Evolutionary conservation across 2,113 vertebrate genomes (phyloP), one percentile per base, ranked within the genome.

Genomic region (Anarrhichthys ocellatus): DNA sequence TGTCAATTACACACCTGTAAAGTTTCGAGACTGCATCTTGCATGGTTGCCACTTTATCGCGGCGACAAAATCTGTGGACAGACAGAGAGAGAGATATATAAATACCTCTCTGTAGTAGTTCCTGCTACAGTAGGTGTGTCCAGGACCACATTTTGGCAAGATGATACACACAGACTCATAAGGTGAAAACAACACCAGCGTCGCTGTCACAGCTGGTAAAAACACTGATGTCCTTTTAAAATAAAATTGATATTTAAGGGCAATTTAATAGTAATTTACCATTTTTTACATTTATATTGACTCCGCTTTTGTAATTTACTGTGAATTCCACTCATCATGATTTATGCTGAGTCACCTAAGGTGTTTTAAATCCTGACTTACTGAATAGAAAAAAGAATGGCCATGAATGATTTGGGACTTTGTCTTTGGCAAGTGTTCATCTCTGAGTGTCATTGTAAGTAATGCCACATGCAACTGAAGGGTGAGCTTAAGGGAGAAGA

Each of bases 401-500:
- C 15, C 17, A 8, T 63, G 20, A 72, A 32, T 29, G 9, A 46
- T 72, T 32, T 48, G 6, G 27, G 27, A 15, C 71, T 6, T 4
- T n/a, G 32, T 48, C 22, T 67, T 46, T 11, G 8, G 15, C 11
- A 56, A 54, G 22, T 40, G 59, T 46, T 84, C 18, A 17, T 68
- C 40, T 40, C 22, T 27, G 18, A 40, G 34, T 64, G 68, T 50
- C 44, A 69, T 40, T 68, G 73, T 14, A 50, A 65, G 63, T 69
- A 70, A 72, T 17, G 15, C 13, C 63, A 15, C 48, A 48, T 46
- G 27, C 64, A 54, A 54, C 67, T 76, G 62, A 80, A 62, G 75
- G 72, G 34, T 73, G 61, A 64, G 71, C 42, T 80, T 42, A 66
- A 61, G 50, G 58, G 73, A 61, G 64, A 54, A 40, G 63, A 68